Conservation (phyloP, 1,140 invertebrate genomes). For the Rhyacophila brunnea region DNA sequence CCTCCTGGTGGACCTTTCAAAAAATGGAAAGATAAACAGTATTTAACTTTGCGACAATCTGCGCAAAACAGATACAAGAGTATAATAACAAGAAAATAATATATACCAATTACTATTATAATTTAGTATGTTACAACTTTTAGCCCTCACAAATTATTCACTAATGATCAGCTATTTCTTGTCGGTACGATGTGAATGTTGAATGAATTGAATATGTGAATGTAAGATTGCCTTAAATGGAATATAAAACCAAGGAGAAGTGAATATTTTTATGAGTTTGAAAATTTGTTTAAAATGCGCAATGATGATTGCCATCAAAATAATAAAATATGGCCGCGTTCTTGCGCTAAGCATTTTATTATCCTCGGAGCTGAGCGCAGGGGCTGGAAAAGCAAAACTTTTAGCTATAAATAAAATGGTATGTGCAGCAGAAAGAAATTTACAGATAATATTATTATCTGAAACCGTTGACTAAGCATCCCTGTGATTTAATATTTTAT, state of each 20-base stretch:
- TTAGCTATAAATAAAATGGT: conserved; percentile 30
- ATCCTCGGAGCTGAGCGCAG: conserved; percentile 18
- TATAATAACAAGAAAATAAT: too few species aligned
- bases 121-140: too few species aligned
- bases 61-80: too few species aligned
- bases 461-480: too few species aligned
- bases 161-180: too few species aligned
- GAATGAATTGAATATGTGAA: conserved; percentile 4
- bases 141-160: too few species aligned
- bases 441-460: conserved; percentile 2
- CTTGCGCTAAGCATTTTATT: conserved; percentile 30
- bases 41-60: too few species aligned
- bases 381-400: conserved; percentile 23
- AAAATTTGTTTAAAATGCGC: conserved; percentile 27
- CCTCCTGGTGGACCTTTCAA: too few species aligned
- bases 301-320: conserved; percentile 33
- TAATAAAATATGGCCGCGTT: conserved; percentile 32
- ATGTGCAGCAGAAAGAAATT: conserved; percentile 22
- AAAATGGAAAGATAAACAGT: too few species aligned
- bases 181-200: too few species aligned
- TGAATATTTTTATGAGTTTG: conserved; percentile 16
- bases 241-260: conserved; percentile 11
- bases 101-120: too few species aligned
- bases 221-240: conserved; percentile 13
- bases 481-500: too few species aligned